Conservation (phyloP, 2,888 invertebrate genomes). For the Agrotis clavis region DNA sequence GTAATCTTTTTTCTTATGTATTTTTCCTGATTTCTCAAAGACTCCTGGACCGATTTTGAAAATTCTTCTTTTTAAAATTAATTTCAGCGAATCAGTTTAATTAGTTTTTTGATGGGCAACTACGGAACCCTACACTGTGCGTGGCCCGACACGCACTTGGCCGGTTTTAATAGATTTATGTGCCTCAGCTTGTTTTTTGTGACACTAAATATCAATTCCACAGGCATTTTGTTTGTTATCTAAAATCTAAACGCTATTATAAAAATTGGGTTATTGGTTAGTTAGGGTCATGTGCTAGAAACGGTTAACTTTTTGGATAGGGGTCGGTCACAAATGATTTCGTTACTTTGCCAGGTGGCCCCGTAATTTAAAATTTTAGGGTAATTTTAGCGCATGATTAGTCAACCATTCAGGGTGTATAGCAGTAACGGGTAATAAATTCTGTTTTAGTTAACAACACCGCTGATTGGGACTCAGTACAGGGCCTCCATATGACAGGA, state of each 20-base stretch:
- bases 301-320: not conserved
- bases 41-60: too few relatives aligned
- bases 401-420: slow-evolving; percentile 16
- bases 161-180: too few relatives aligned
- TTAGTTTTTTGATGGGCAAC: too few relatives aligned
- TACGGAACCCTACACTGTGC: too few relatives aligned
- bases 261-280: too few relatives aligned
- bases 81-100: too few relatives aligned
- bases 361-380: not conserved
- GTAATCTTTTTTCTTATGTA: too few relatives aligned
- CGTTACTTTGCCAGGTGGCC: slow-evolving; percentile 16
- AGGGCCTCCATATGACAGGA: too few relatives aligned
- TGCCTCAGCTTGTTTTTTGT: not conserved
- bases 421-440: not conserved
- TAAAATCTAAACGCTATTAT: not conserved
- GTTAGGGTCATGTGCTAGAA: not conserved
- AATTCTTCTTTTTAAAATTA: too few relatives aligned
- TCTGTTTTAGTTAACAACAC: not conserved
- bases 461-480: too few relatives aligned
- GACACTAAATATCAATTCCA: not conserved
- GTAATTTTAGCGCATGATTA: slow-evolving; percentile 22
- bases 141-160: too few relatives aligned
- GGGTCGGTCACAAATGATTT: not conserved
- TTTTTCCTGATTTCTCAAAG: too few relatives aligned
- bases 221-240: not conserved